Evolutionary conservation across 2,797 vertebrate species (phyloP), one percentile per base, ranked within the genome.

Genomic region (Microctenopoma stevenorrisi): DNA sequence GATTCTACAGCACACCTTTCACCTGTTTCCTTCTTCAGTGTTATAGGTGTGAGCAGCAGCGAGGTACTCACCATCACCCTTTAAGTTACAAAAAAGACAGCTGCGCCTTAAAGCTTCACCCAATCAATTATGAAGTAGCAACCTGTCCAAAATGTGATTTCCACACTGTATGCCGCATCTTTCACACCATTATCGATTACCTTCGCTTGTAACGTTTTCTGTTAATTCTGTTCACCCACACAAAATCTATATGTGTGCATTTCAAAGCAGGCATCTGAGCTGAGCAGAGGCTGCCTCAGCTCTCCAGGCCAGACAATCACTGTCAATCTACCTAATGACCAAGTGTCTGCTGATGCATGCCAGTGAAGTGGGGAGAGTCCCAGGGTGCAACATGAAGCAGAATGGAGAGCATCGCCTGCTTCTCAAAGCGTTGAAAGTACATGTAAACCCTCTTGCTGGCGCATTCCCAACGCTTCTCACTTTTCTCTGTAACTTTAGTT

Each of bases 281-380:
- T n/a, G 76, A 74, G 87, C 63, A 43, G 63, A 76, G 83, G 82
- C 82, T 85, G 88, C 86, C 84, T 86, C 80, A 67, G 76, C 87
- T 92, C 86, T 72, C 82, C 87, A 79, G 86, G 78, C 85, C 87
- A 84, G 91, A 94, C 91, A 90, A 89, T 91, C 84, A 90, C 91
- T 91, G 91, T 92, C 92, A 92, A 91, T 93, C 92, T 92, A 81
- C 86, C 87, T 92, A 93, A 92, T 91, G 91, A 92, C 91, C 91
- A 79, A 86, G 81, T 90, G 90, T 89, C 89, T 92, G 90, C 89
- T 84, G 89, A 90, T 89, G 90, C 88, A 86, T 81, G 82, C 85
- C 82, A 85, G 79, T 78, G 87, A 86, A 88, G 79, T 16, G 56
- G 69, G 72, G 69, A 72, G 68, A 81, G 79, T 88, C 87, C 80